Conservation (phyloP, 2,888 invertebrate genomes). For the Yponomeuta cagnagella region DNA sequence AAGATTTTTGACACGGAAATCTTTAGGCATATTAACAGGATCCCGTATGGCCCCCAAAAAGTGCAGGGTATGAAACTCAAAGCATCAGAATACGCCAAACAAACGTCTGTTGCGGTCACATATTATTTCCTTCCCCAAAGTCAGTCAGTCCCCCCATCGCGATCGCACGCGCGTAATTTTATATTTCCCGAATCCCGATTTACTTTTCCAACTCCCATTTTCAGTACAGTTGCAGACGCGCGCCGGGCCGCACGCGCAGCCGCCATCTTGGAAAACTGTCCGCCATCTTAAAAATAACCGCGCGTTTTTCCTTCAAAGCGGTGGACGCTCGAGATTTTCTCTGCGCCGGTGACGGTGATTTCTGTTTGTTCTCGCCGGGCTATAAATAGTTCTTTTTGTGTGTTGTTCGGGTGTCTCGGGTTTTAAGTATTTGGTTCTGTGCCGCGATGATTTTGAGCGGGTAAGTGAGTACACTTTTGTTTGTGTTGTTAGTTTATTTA, state of each 20-base stretch:
- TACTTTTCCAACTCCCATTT: constrained; percentile 37
- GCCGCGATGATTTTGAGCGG: constrained; percentile 58
- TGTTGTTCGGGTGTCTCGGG: constrained; percentile 21
- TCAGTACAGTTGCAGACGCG: constrained; percentile 35
- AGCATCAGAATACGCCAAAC: too few relatives aligned
- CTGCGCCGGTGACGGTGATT: background rate
- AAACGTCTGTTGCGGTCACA: too few relatives aligned
- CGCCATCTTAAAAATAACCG: constrained; percentile 31
- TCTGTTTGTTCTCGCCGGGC: constrained; percentile 2
- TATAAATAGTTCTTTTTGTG: constrained; percentile 29
- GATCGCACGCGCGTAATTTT: constrained; percentile 27
- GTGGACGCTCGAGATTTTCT: background rate
- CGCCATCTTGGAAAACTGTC: constrained; percentile 28
- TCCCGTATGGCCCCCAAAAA: too few relatives aligned
- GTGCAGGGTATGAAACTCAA: too few relatives aligned
- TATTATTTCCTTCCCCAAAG: too few relatives aligned
- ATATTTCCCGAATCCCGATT: constrained; percentile 60
- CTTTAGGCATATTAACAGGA: too few relatives aligned
- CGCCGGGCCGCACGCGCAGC: constrained; percentile 35
- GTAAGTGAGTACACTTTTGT: constrained; percentile 51
- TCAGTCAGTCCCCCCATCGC: background rate
- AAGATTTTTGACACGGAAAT: too few relatives aligned
- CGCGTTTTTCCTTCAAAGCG: constrained; percentile 23
- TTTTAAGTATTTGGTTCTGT: constrained; percentile 27
- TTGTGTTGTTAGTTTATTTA: constrained; percentile 13